phyloP scores from a whole-genome alignment of 64 coral and sea anemone genomes.

The Hydrozoanthus tunicans region DNA sequence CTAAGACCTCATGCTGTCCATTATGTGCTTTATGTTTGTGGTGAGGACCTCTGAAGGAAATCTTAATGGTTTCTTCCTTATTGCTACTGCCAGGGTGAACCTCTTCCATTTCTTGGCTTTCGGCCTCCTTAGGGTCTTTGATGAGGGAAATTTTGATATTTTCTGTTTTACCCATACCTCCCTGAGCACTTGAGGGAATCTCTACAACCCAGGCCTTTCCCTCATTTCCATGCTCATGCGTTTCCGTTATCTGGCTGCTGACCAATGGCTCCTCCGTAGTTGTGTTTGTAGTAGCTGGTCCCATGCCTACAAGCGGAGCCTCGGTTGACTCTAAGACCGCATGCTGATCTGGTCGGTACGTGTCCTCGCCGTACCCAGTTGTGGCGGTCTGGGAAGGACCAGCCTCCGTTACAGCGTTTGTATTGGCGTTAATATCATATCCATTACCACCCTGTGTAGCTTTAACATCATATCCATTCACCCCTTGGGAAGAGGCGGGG shows the following conservation, averaged over 20 bases:
- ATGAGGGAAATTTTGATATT: conserved; percentile 89
- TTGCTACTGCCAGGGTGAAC: background rate
- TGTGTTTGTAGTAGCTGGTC: conserved; percentile 32
- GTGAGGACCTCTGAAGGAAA: conserved; percentile 38
- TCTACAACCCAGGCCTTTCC: conserved; percentile 69
- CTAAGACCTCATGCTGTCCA: conserved; percentile 42
- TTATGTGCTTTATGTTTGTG: conserved; percentile 21
- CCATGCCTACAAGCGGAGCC: conserved; percentile 49
- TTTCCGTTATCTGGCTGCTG: background rate
- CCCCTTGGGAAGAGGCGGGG: background rate
- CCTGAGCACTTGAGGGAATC: conserved; percentile 50
- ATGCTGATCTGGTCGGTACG: conserved; percentile 32
- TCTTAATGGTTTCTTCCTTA: conserved; percentile 36
- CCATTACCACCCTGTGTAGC: conserved; percentile 10
- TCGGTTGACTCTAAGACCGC: conserved; percentile 45
- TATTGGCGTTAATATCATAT: conserved; percentile 42
- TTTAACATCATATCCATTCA: background rate
- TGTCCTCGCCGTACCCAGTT: conserved; percentile 32
- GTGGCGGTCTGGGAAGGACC: conserved; percentile 12
- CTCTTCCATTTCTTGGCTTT: conserved; percentile 28
- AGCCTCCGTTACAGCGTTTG: conserved; percentile 17
- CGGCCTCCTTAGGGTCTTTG: conserved; percentile 51
- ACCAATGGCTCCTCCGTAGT: conserved; percentile 48
- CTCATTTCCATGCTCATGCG: conserved; percentile 14
- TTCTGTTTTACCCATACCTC: conserved; percentile 52